Evolutionary conservation across 2,888 invertebrate species (phyloP), one percentile per base, ranked within the genome.

Genomic region (Agrochola macilenta): DNA sequence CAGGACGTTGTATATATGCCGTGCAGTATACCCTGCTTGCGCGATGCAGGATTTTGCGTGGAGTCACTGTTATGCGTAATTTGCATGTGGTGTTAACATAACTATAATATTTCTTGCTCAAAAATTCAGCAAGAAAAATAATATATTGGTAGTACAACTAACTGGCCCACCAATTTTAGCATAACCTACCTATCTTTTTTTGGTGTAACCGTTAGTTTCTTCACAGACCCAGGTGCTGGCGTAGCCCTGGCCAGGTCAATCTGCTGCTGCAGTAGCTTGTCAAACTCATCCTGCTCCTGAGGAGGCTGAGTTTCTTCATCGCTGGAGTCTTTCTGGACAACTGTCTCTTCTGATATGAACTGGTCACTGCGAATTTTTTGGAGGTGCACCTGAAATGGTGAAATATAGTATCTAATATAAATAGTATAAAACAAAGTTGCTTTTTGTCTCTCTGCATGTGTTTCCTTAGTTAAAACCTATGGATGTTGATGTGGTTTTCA

Each of bases 301-400:
- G 88, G 87, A 0, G 94, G 75, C 35, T 69, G 74, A 0, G 93
- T 92, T 14, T 96, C 97, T 1, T 97, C 96, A 30, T 97, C 97
- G 43, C 95, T 94, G 0, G 95, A 96, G 43, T 97, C 95, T 46
- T 94, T 94, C 69, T 96, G 94, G 0, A 94, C 92, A 0, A 95
- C 93, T 0, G 94, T 91, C 61, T 97, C 96, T 57, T 95, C 97
- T 74, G 93, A 97, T 58, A 91, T 92, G 64, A 95, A 95, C 96
- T 98, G 96, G 89, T 97, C 98, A 90, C 97, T 97, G 88, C 97
- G 97, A 90, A 97, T 98, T 94, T 97, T 97, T 70, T 97, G 97
- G 69, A 98, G 95, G 84, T 98, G 97, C 0, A 97, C 97, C 97
- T 98, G 58, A 20, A 79, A 58, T 82, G 17, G 17, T 46, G 7